Percentiles rank a stretch among this genome's conserved stretches.
Conservation (phyloP, 2,888 invertebrate species). For the Mayetiola destructor region DNA sequence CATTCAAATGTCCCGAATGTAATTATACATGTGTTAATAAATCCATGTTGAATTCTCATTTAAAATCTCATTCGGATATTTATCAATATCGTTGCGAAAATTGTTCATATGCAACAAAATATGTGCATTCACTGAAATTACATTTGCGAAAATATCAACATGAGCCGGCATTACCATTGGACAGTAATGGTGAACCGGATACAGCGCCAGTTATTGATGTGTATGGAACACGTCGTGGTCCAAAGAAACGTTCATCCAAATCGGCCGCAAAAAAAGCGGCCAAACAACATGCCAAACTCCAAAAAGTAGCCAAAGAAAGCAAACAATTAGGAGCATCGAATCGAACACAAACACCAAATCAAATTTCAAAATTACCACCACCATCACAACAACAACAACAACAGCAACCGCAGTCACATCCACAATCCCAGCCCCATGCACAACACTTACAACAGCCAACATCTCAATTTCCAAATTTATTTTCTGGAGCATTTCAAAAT, state of each 20-base stretch:
- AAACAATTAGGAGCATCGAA: not conserved
- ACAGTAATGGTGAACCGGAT: constrained; percentile 78
- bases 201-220: constrained; percentile 79
- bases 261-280: not conserved
- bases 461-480: constrained; percentile 14
- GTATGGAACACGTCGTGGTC: constrained; percentile 78
- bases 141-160: constrained; percentile 88
- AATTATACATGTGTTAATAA: constrained; percentile 90
- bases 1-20: constrained; percentile 85
- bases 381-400: constrained; percentile 20
- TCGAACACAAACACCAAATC: constrained; percentile 22
- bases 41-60: constrained; percentile 96
- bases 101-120: constrained; percentile 94
- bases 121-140: constrained; percentile 91
- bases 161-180: constrained; percentile 76
- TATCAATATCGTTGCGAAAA: constrained; percentile 88
- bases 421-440: not conserved
- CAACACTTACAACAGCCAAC: constrained; percentile 16
- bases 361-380: constrained; percentile 21
- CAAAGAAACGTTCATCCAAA: constrained; percentile 43
- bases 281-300: not conserved
- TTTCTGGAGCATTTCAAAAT: not conserved
- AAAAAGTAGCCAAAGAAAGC: not conserved
- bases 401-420: constrained; percentile 17
- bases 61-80: constrained; percentile 86